Base-by-base conservation (phyloP, 2,888 invertebrate genomes). In the Bombylius discolor region DNA sequence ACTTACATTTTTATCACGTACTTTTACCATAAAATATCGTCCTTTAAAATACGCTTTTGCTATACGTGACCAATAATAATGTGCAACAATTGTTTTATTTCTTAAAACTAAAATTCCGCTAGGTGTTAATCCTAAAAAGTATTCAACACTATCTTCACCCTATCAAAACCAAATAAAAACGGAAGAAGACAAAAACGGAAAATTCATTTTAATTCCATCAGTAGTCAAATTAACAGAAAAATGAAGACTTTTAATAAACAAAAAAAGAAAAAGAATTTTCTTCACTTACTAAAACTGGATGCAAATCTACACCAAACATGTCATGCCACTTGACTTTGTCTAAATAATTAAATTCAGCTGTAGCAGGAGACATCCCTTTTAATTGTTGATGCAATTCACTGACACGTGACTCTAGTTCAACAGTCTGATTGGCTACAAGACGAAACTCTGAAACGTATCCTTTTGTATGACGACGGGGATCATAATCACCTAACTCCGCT, bases 291-390 rank as follows among this genome's bases (percentile, higher is more conserved):
- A 94, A 76, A 59, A 96, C 96, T 53, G 94, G 94, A 78, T 97
- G 96, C 65, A 96, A 81, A 78, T 97, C 96, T 51, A 96, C 95
- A 52, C 97, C 97, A 71, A 96, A 97, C 91, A 96, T 93, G 74
- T 97, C 96, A 68, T 96, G 81, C 96, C 96, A 96, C 81, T 96
- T 96, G 65, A 94, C 92, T 81, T 95, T 93, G 76, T 97, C 95
- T 74, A 97, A 81, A 77, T 91, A 97, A 78, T 89, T 91, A 67
- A 94, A 79, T 77, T 97, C 96, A 44, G 95, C 95, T 64, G 89
- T 85, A 55, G 94, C 87, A 58, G 96, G 95, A 60, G 73, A 69
- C 72, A 75, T 73, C 59, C 74, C 72, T 64, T 87, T 84, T 57
- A 96, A 79, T 62, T 88, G 86, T 72, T 89, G 87, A 74, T 97